Base-by-base conservation (phyloP, 2,888 invertebrate genomes). In the Seira sanloemensis region DNA sequence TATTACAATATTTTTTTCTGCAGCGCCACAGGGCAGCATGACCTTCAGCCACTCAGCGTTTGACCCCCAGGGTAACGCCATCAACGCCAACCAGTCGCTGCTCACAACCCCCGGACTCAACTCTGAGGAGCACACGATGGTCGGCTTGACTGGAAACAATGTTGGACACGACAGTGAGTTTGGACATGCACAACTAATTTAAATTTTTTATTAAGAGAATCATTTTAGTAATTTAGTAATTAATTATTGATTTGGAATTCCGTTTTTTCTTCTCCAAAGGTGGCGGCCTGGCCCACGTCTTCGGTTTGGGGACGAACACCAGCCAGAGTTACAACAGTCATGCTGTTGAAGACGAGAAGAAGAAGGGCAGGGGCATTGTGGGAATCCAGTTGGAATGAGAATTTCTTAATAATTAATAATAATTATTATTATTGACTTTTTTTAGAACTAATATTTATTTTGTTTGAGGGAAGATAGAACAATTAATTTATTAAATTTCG, bases 251-350 rank as follows among this genome's bases (percentile, higher is more conserved):
- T 18, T 50, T 7, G 2, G 16, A 7, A 50, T 50, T 50, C n/a
- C n/a, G n/a, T n/a, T 12, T 37, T 37, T 37, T 12, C 37, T 9
- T 37, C 12, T 37, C 37, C 5, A 37, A 37, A 62, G 62, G n/a
- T 50, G 82, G 71, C 0, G 82, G 82, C 0, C 0, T 77, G 16
- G n/a, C 82, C 12, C 54, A 67, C 23, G 67, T 72, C 1, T 65
- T 25, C 9, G 77, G 71, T 16, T 9, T 72, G n/a, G 72, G 77
- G 21, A 21, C 4, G 1, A n/a, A 4, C 0, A 19, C 1, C 1
- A 82, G 26, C 37, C 2, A 12, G 26, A 65, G 37, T 4, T 82
- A 65, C 67, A 82, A 76, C 72, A 82, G 77, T 66, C 82, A 82
- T 50, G 69, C 67, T 18, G 9, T n/a, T 4, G 74, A 68, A 0